phyloP scores from a whole-genome alignment of 37 sponge, comb jelly and placozoan genomes.

The Diacarnus erythraeanus region DNA sequence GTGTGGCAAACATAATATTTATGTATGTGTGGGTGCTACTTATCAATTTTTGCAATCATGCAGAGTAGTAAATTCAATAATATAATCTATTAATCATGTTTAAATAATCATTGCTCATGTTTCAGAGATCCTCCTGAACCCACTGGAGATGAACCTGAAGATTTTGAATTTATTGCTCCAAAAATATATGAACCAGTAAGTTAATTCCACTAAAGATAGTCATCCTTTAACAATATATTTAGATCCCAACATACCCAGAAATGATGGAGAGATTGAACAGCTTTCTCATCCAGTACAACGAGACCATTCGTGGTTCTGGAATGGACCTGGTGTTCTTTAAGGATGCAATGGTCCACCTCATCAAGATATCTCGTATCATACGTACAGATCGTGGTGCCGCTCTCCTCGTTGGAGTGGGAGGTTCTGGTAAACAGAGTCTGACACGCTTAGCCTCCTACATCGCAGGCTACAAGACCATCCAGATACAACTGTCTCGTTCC shows the following conservation, averaged over 20 bases:
- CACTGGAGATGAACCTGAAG: constrained; percentile 96
- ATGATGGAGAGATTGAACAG: constrained; percentile 74
- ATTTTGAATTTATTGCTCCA: constrained; percentile 92
- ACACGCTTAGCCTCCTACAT: constrained; percentile 98
- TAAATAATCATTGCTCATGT: neutral
- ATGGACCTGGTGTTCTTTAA: constrained; percentile 99
- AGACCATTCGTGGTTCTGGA: constrained; percentile 94
- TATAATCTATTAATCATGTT: neutral
- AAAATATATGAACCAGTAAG: constrained; percentile 96
- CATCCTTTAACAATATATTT: too few relatives aligned
- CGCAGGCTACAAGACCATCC: constrained; percentile 98
- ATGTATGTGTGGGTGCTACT: too few relatives aligned
- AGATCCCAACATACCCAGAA: constrained; percentile 76
- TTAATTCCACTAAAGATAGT: constrained; percentile 24
- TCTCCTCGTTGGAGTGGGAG: constrained; percentile 98
- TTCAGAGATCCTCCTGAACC: constrained; percentile 92
- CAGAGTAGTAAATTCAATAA: too few relatives aligned
- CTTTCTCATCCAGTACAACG: constrained; percentile 91
- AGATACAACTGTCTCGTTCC: constrained; percentile 94
- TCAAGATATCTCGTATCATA: constrained; percentile 96
- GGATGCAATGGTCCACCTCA: constrained; percentile 97
- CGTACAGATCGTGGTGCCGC: constrained; percentile 96
- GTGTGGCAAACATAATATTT: too few relatives aligned
- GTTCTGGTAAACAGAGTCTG: constrained; percentile 99
- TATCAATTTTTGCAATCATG: neutral